phyloP scores from a whole-genome alignment of 2,888 invertebrate genomes.

The Abscondita cerata region DNA sequence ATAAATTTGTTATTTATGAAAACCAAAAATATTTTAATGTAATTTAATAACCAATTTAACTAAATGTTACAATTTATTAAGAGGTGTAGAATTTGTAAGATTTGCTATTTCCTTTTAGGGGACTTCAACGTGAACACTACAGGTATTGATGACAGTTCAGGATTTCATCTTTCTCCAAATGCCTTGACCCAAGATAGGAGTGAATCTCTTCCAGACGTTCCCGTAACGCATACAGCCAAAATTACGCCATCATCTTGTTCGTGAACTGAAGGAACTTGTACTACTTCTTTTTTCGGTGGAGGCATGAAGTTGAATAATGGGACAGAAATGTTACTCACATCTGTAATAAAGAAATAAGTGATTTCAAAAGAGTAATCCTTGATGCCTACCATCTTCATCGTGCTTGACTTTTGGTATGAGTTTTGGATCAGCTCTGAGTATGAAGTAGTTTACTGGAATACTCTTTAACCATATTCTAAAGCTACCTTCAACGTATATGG shows the following conservation, averaged over 20 bases:
- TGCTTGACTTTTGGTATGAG: slow-evolving; percentile 59
- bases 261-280: slow-evolving; percentile 73
- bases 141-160: slow-evolving; percentile 75
- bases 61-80: too few species aligned
- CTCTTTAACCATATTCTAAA: slow-evolving; percentile 80
- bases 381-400: slow-evolving; percentile 70
- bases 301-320: slow-evolving; percentile 62
- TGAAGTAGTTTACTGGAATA: slow-evolving; percentile 81
- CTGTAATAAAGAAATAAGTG: slow-evolving; percentile 59
- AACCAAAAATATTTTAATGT: too few species aligned
- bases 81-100: too few species aligned
- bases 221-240: slow-evolving; percentile 88
- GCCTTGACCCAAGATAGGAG: slow-evolving; percentile 90
- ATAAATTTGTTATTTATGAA: too few species aligned
- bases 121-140: slow-evolving; percentile 83
- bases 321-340: slow-evolving; percentile 73
- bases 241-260: slow-evolving; percentile 94
- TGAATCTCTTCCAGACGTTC: slow-evolving; percentile 89
- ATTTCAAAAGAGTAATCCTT: slow-evolving; percentile 6
- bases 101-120: slow-evolving; percentile 62
- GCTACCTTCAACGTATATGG: slow-evolving; percentile 85
- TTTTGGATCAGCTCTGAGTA: slow-evolving; percentile 75
- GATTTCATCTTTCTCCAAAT: slow-evolving; percentile 78
- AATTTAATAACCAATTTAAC: too few species aligned
- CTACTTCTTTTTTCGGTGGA: slow-evolving; percentile 56